Conservation (phyloP, 30 jellyfish, hydroid and myxozoan species). For the Turritopsis rubra region DNA sequence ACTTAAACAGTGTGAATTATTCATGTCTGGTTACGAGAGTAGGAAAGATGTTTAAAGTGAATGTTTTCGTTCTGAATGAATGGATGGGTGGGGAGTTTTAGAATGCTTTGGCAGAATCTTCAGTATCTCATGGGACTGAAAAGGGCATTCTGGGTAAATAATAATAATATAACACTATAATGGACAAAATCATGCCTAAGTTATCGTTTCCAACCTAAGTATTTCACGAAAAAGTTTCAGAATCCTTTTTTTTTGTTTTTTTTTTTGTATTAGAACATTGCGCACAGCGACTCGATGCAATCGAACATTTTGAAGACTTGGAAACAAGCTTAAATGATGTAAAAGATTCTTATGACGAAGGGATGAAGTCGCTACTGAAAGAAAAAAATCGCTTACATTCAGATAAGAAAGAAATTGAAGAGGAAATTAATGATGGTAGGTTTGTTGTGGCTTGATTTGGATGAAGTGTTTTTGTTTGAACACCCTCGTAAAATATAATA, state of each 20-base stretch:
- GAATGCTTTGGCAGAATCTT: too few species aligned
- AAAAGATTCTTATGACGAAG: slow-evolving; percentile 18
- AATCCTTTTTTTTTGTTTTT: too few species aligned
- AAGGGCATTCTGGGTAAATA: too few species aligned
- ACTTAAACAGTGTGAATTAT: too few species aligned
- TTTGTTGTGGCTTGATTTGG: background rate
- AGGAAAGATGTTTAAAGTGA: too few species aligned
- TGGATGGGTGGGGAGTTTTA: too few species aligned
- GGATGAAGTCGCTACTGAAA: background rate
- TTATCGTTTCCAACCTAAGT: background rate
- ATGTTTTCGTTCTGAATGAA: too few species aligned
- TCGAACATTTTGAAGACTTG: slow-evolving; percentile 27
- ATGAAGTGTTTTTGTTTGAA: too few species aligned
- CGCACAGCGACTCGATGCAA: background rate
- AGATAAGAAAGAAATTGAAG: slow-evolving; percentile 15
- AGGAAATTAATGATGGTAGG: slow-evolving; percentile 18
- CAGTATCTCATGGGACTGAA: too few species aligned
- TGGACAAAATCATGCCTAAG: background rate
- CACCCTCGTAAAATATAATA: too few species aligned
- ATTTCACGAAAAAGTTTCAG: background rate
- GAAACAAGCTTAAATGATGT: slow-evolving; percentile 16
- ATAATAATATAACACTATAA: too few species aligned
- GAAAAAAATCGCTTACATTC: background rate
- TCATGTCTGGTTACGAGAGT: too few species aligned
- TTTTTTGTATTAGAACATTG: background rate